Evolutionary conservation across 2,797 vertebrate genomes (phyloP).

Genomic region (Mormyrus proboscirostris): DNA sequence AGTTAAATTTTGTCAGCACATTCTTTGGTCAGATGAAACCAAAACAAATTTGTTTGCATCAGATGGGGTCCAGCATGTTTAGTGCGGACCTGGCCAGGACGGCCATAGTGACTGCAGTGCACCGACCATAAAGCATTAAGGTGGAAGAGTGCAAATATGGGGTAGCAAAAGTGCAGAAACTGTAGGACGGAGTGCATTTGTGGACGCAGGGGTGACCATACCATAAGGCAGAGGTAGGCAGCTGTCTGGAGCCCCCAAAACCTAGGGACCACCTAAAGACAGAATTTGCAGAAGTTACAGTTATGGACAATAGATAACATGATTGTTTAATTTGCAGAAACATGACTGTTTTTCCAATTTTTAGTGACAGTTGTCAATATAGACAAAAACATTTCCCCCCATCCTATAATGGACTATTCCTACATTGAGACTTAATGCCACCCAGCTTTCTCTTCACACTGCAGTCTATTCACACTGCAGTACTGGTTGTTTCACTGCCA

Average conservation of each 20-base stretch:
- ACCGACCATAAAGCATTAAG: background rate
- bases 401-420: background rate
- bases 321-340: background rate
- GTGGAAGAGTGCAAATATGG: background rate
- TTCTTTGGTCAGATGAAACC: background rate
- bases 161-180: background rate
- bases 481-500: background rate
- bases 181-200: background rate
- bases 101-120: background rate
- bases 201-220: background rate
- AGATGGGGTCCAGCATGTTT: background rate
- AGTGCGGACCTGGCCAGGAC: background rate
- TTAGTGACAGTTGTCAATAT: background rate
- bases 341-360: background rate
- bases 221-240: background rate
- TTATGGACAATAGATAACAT: background rate
- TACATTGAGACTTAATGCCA: background rate
- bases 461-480: background rate
- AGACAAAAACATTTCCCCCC: background rate
- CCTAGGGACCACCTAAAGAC: background rate
- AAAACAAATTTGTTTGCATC: background rate
- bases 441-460: background rate
- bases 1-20: background rate
- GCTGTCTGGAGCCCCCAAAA: background rate
- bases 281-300: background rate